phyloP scores from a whole-genome alignment of 2,797 vertebrate genomes.

The Fratercula arctica region DNA sequence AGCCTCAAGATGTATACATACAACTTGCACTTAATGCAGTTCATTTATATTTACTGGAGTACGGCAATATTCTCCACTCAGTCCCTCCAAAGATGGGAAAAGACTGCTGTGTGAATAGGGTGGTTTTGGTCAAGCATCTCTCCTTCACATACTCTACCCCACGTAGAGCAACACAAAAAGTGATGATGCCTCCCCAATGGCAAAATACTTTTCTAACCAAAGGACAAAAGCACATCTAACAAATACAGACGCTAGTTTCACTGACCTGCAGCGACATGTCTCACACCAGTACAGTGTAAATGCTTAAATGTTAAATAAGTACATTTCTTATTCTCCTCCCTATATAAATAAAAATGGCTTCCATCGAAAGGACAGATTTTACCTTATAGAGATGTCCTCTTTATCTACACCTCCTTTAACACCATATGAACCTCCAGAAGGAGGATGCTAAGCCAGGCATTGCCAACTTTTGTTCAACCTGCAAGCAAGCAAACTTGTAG shows the following conservation, averaged over 20 bases:
- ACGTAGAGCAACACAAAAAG: background rate
- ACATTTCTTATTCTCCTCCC: background rate
- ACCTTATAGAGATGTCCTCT: background rate
- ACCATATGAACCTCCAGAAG: background rate
- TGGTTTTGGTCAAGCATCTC: background rate
- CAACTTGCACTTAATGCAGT: background rate
- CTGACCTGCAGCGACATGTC: background rate
- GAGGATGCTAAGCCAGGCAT: background rate
- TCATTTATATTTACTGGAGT: background rate
- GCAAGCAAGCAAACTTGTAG: background rate
- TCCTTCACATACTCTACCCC: background rate
- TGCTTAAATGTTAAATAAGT: background rate
- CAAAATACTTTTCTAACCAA: background rate
- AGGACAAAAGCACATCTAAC: background rate
- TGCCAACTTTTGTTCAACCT: background rate
- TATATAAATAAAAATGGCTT: background rate
- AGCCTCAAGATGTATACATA: background rate
- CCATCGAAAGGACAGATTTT: background rate
- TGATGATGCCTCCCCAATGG: background rate
- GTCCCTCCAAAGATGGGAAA: background rate
- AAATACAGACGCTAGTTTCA: background rate
- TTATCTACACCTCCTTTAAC: background rate
- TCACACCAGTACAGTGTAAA: background rate
- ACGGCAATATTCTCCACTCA: background rate
- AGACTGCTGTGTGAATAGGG: background rate